Base-by-base conservation (phyloP, 1,140 invertebrate species). In the Zaprionus vittiger region DNA sequence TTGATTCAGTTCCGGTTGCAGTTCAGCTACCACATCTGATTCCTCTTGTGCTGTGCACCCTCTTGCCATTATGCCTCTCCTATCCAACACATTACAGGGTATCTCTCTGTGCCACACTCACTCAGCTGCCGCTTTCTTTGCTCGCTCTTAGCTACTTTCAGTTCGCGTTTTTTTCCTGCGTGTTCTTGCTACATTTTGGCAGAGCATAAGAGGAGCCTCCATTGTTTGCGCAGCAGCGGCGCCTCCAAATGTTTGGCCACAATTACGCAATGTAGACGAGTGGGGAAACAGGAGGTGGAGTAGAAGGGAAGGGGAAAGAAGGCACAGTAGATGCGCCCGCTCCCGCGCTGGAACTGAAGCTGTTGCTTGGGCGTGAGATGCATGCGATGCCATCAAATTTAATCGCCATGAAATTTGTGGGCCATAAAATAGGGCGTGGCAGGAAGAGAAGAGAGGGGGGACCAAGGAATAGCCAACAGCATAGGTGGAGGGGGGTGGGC, bases 381-480 rank as follows among this genome's bases (percentile, higher is more conserved):
- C 86, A 89, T 89, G 81, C 76, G 20, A 79, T 73, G 79, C 79
- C 77, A 90, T 90, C 82, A 90, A 81, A 90, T 76, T 90, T 90
- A 90, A 90, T 90, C 85, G 85, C 85, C 81, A 77, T 90, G 85
- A 91, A 91, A 90, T 90, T 90, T 91, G 86, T 85, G 81, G 79
- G 66, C 69, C 81, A 89, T 83, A 89, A 89, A 89, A 89, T 74
- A 17, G 62, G 66, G 64, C 68, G 68, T 67, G 76, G 66, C 47
- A 52, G 20, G 14, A 49, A 49, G 2, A 41, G 38, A 0, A 28
- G 24, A n/a, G 12, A 49, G 2, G 28, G 22, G 4, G 14, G 37
- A 1, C 20, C 26, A 49, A 20, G 28, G 61, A 24, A 14, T 24
- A 52, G 47, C 11, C 47, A 52, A 52, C 15, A 41, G 38, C 38